These are phyloP conservation scores for Clarias macrocephalus DNA, from an alignment of 2,113 vertebrate genomes.

Conservation along the genomic window DNA sequence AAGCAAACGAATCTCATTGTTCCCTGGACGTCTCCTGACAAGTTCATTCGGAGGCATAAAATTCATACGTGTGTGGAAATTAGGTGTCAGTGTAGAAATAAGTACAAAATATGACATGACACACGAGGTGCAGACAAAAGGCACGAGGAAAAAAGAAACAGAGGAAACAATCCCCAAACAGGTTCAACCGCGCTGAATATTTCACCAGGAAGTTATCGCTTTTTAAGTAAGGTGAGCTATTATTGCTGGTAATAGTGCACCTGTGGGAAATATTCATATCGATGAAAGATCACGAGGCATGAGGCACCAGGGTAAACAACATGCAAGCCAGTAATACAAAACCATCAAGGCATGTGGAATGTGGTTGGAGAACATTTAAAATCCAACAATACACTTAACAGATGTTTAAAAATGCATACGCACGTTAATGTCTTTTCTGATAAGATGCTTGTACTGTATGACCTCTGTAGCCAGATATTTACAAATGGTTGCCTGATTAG, in stretches of 20 bases:
- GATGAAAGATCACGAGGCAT: neutral
- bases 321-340: neutral
- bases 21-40: constrained; percentile 17
- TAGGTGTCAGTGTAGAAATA: constrained; percentile 27
- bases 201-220: neutral
- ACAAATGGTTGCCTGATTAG: neutral
- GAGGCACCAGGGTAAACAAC: neutral
- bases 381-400: neutral
- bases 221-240: neutral
- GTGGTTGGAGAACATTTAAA: neutral
- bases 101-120: constrained; percentile 39
- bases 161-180: neutral
- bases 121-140: constrained; percentile 13
- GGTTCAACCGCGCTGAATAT: constrained; percentile 20
- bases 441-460: constrained; percentile 16
- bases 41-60: constrained; percentile 38
- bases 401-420: neutral
- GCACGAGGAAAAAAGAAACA: neutral
- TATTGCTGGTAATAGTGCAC: neutral
- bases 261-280: neutral
- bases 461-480: neutral
- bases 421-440: neutral
- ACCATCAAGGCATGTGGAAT: neutral
- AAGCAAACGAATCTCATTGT: constrained; percentile 14
- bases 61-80: constrained; percentile 46